A percentile compares a stretch with the other conserved stretches of the same genome.
phyloP scores from a whole-genome alignment of 2,113 vertebrate genomes.

The Petaurus breviceps region DNA sequence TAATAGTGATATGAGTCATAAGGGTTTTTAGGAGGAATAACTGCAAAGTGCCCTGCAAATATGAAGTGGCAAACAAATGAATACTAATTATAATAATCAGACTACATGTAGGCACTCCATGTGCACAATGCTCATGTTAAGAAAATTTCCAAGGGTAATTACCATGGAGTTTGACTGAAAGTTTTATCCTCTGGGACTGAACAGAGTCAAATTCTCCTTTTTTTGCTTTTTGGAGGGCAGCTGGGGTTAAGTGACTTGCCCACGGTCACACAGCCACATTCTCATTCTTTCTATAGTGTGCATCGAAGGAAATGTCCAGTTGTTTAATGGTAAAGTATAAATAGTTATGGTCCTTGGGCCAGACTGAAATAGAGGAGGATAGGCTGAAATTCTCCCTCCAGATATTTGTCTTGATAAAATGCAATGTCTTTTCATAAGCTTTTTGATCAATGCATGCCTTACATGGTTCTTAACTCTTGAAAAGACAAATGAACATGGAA shows the following conservation, averaged over 20 bases:
- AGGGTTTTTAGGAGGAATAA: conserved; percentile 1
- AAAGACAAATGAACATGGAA: not conserved
- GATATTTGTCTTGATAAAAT: not conserved
- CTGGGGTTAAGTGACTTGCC: too few species aligned
- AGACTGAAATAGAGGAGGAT: not conserved
- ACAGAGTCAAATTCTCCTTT: conserved; percentile 10
- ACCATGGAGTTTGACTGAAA: conserved; percentile 20
- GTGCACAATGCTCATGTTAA: not conserved
- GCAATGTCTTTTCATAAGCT: conserved; percentile 10
- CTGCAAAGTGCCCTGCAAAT: conserved; percentile 11
- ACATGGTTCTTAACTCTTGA: not conserved
- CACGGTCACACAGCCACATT: not conserved
- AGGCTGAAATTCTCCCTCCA: conserved; percentile 6
- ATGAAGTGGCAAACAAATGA: not conserved
- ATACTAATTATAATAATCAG: conserved; percentile 43
- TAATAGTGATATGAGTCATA: conserved; percentile 12
- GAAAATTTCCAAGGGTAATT: conserved; percentile 12
- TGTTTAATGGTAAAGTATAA: conserved; percentile 11
- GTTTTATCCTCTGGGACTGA: not conserved
- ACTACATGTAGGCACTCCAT: not conserved
- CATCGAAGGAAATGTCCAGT: not conserved
- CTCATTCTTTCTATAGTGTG: not conserved
- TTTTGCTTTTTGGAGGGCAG: not conserved
- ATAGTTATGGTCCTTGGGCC: conserved; percentile 16
- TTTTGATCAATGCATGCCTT: not conserved